Base-by-base conservation (phyloP, 2,888 invertebrate species). In the Poecilobothrus nobilitatus region DNA sequence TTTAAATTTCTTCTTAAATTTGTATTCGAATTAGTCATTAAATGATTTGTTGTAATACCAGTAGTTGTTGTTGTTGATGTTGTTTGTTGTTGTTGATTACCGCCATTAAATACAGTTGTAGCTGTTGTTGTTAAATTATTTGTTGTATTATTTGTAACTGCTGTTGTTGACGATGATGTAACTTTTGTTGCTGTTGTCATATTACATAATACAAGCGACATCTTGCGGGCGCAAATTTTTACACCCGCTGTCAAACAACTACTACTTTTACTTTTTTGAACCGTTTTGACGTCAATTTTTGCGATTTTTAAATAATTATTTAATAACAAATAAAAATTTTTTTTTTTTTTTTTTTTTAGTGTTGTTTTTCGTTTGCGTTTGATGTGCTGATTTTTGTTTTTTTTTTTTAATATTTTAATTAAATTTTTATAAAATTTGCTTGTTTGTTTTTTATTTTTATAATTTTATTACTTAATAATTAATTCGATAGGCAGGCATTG, bases 171-270 rank as follows among this genome's bases (percentile, higher is more conserved):
- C 21, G 27, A 61, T 61, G 69, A 12, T 61, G 67, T 68, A 65
- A 73, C 75, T 73, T 67, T 73, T 71, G 66, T 72, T 66, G 70
- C 76, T 41, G 63, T 37, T 53, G 71, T 67, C 44, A 76, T 72
- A 71, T 76, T 78, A 74, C 77, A 78, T 68, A 78, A 72, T 18
- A 76, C 76, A 73, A 79, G 73, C 37, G 78, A 79, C 78, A 79
- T 79, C 67, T 73, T 73, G 70, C 70, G 71, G 67, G 69, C 65
- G n/a, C 66, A 41, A 34, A 20, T 62, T n/a, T 67, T 44, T 63
- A 70, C 64, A 65, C 72, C 72, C 72, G 71, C 69, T 69, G 68
- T 63, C 22, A 70, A 66, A 66, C 67, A 70, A 66, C 70, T 63
- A 68, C 68, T 68, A 44, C 66, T 66, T 62, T 64, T 66, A 65